phyloP scores from a whole-genome alignment of 2,113 vertebrate species.

The Pelusios castaneus region DNA sequence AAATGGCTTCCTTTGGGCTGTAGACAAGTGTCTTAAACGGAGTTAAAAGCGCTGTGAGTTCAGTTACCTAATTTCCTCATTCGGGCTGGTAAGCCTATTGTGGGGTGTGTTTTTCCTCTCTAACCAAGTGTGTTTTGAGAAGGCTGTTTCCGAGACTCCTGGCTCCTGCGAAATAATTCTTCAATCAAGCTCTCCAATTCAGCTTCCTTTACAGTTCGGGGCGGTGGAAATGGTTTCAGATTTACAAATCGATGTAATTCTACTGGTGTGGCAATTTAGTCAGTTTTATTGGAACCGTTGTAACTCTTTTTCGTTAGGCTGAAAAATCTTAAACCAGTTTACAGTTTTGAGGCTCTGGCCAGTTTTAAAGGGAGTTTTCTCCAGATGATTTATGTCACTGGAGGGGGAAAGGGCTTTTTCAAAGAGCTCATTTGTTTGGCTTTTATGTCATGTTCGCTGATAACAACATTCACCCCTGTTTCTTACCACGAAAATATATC shows the following conservation, averaged over 20 bases:
- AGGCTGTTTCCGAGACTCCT: neutral
- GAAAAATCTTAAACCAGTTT: neutral
- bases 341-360: neutral
- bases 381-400: neutral
- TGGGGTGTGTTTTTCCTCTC: neutral
- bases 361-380: neutral
- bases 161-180: neutral
- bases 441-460: neutral
- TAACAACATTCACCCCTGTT: neutral
- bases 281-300: neutral
- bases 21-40: neutral
- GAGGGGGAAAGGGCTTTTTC: neutral
- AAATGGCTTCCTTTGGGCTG: neutral
- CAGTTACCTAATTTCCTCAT: neutral
- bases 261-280: neutral
- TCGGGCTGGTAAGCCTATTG: neutral
- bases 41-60: neutral
- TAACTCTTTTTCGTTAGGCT: neutral
- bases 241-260: neutral
- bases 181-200: neutral
- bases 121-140: neutral
- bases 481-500: neutral
- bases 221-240: neutral
- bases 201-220: neutral
- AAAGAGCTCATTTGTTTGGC: slow-evolving; percentile 7